Base-by-base conservation (phyloP, 2,888 invertebrate species). In the Drosophila histrio region DNA sequence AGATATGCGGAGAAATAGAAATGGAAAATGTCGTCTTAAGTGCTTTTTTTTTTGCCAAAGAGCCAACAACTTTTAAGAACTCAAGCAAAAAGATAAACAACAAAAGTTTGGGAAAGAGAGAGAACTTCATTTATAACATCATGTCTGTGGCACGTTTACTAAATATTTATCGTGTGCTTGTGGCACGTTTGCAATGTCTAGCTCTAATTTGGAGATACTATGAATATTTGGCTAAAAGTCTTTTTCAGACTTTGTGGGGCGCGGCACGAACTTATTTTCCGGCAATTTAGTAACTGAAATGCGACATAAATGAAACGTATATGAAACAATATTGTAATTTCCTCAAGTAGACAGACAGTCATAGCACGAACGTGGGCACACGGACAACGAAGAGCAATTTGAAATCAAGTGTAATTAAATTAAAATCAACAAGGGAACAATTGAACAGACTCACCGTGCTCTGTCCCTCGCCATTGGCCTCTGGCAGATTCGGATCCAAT, bases 401-500 rank as follows among this genome's bases (percentile, higher is more conserved):
- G 67, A 79, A 88, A 87, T 83, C 68, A 80, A 80, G 76, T 76
- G 76, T 80, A 88, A 86, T 88, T 88, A 80, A 88, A 88, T 88
- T 80, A 88, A 84, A 76, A 84, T 70, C 73, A 76, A 72, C 80
- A 80, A 74, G 87, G 80, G 84, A 88, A 75, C 75, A 74, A 85
- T 87, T 78, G 56, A 32, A 22, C 32, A 8, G 43, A 89, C 90
- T 87, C 79, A 92, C 92, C 90, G 91, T 91, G 86, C 90, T 92
- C 63, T 90, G 90, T 26, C 89, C 81, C 70, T 91, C 90, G 44
- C 90, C 90, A 43, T 88, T 90, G 47, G 79, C 89, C 73, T 91
- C 91, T 38, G 91, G 88, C 65, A 90, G 77, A 77, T 90, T 91
- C 28, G 90, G 89, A 87, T 91, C 91, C 77, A 92, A 79, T 87